Evolutionary conservation across 2,888 invertebrate species (phyloP), one percentile per base, ranked within the genome.

Genomic region (Ornithoptera alexandrae): DNA sequence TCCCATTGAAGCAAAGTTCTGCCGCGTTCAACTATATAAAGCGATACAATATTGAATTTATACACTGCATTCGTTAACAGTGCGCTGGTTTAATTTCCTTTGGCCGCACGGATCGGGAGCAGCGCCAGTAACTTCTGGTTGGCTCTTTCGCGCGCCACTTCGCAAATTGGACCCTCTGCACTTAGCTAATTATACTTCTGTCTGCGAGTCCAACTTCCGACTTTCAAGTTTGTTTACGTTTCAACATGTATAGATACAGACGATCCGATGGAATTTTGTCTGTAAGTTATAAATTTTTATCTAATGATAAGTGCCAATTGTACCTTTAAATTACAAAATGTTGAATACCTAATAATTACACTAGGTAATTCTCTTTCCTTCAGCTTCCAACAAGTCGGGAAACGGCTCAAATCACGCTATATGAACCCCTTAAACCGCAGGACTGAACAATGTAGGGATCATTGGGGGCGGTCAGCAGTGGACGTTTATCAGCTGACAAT

Each of bases 111-210:
- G 24, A 65, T 53, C 56, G 61, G 46, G 42, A 65, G 62, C 65
- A 61, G 65, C 24, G 65, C 46, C 61, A n/a, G 30, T 17, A 60
- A 61, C 65, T 24, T 57, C n/a, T 20, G 30, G 30, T 57, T 50
- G 57, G 65, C 65, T 65, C 65, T 65, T 65, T 65, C 65, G 53
- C 64, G 62, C 62, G 50, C 46, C 69, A 65, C 57, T 69, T 56
- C 62, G 24, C 69, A 61, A 65, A 69, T 69, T 65, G 56, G 62
- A 65, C 39, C 53, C 53, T n/a, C 61, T 61, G 61, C 65, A 69
- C 69, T 69, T 65, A 69, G 69, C 69, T 69, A 65, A 69, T 69
- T 68, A 68, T 62, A 46, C 46, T 56, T 67, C 67, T 36, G 61
- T 62, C 62, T 69, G 67, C 57, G 62, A 58, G 30, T 8, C 24